Percentiles rank a stretch among this genome's conserved stretches.
These are phyloP conservation scores for Sylvilagus floridanus DNA, from an alignment of 2,797 vertebrate species.

Conservation along the genomic window DNA sequence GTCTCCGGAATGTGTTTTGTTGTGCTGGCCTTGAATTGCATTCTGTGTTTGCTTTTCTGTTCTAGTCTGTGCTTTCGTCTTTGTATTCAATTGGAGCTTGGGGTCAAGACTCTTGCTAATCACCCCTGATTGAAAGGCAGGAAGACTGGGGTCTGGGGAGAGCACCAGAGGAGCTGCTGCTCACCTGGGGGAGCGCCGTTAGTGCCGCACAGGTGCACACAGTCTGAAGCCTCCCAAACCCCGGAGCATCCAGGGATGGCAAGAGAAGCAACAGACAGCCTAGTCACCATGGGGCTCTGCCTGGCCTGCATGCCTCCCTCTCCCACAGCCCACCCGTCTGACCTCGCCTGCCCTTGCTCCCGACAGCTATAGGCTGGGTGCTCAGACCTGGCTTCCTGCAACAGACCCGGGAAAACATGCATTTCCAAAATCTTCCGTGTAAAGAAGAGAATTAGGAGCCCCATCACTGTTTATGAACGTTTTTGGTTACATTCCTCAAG, in stretches of 20 bases:
- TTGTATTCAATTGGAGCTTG: constrained; percentile 54
- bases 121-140: not conserved
- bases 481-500: not conserved
- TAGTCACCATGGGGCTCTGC: not conserved
- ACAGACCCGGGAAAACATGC: not conserved
- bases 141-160: not conserved
- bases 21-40: not conserved
- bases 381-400: not conserved
- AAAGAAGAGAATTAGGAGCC: not conserved
- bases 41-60: constrained; percentile 55
- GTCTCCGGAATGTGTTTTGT: constrained; percentile 16
- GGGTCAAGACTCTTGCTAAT: not conserved
- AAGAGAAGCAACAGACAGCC: not conserved
- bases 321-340: not conserved
- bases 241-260: not conserved
- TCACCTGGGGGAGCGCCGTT: not conserved
- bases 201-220: not conserved
- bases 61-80: constrained; percentile 58
- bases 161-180: not conserved
- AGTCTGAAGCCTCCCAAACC: not conserved
- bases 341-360: not conserved
- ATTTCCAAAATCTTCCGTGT: not conserved
- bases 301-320: not conserved
- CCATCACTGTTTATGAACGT: not conserved
- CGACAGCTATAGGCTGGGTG: rapidly evolving